These are phyloP conservation scores for Metellina segmentata DNA, from an alignment of 2,888 invertebrate genomes.

Conservation along the genomic window DNA sequence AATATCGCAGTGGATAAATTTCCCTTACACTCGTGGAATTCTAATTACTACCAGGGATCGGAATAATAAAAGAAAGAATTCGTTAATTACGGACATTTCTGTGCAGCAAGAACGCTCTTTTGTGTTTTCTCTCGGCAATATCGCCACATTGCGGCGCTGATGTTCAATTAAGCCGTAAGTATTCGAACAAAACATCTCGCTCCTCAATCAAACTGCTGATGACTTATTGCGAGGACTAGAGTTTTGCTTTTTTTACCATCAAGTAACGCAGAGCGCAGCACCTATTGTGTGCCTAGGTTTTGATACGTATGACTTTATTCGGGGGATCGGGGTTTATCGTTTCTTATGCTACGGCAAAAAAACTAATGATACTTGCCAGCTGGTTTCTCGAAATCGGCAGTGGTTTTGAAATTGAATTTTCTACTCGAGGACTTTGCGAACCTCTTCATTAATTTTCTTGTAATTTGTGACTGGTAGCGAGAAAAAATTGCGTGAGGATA, in stretches of 20 bases:
- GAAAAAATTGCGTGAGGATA: too few relatives aligned
- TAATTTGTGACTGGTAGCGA: too few relatives aligned
- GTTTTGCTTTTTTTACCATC: not conserved
- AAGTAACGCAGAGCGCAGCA: not conserved
- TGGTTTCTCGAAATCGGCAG: not conserved
- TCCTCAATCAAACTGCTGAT: not conserved
- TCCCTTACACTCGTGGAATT: constrained; percentile 3
- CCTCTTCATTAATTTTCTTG: too few relatives aligned
- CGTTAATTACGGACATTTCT: constrained; percentile 29
- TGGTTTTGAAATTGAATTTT: not conserved
- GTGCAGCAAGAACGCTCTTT: constrained; percentile 18
- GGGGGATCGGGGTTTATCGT: not conserved
- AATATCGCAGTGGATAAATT: not conserved
- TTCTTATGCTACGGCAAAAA: not conserved
- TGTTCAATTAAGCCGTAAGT: not conserved
- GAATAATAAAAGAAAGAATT: constrained; percentile 14
- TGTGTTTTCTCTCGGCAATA: not conserved
- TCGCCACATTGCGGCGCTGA: not conserved
- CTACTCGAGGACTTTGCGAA: too few relatives aligned
- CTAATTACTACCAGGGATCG: not conserved
- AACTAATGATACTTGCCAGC: not conserved
- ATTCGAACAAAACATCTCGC: not conserved
- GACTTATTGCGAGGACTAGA: not conserved
- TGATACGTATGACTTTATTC: not conserved
- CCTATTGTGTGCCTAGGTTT: not conserved